These are phyloP conservation scores for Masnerella sp. DNA, from an alignment of 2,888 invertebrate species.

Conservation along the genomic window DNA sequence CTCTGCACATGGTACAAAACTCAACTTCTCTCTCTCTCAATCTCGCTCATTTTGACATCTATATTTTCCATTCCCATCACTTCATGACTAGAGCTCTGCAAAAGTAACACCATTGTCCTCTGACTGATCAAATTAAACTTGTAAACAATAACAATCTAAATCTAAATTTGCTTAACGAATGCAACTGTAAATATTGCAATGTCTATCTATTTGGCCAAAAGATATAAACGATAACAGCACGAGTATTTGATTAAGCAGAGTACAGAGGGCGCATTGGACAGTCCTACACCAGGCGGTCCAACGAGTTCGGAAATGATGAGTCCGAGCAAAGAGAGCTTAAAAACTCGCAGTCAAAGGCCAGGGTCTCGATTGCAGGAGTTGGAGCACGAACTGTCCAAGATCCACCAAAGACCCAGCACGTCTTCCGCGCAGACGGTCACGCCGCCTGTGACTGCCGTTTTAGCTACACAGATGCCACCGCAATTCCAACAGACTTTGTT, in stretches of 20 bases:
- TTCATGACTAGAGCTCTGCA: background rate
- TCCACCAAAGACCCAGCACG: slow-evolving; percentile 74
- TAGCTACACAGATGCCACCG: slow-evolving; percentile 47
- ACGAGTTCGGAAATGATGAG: slow-evolving; percentile 70
- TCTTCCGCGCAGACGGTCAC: slow-evolving; percentile 71
- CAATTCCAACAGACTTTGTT: slow-evolving; percentile 63
- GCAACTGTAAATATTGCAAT: too few relatives aligned
- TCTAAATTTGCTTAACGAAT: too few relatives aligned
- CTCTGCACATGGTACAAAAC: slow-evolving; percentile 66
- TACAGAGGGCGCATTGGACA: slow-evolving; percentile 63
- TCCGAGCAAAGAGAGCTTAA: slow-evolving; percentile 73
- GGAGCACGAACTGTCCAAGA: slow-evolving; percentile 77
- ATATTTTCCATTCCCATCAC: too few relatives aligned
- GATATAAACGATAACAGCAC: background rate
- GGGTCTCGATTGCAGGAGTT: slow-evolving; percentile 74
- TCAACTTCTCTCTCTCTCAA: background rate
- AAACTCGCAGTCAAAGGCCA: slow-evolving; percentile 69
- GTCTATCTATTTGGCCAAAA: too few relatives aligned
- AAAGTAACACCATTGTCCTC: slow-evolving; percentile 5
- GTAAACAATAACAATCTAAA: too few relatives aligned
- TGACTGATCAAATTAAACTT: slow-evolving; percentile 7
- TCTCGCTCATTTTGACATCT: background rate
- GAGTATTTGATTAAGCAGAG: slow-evolving; percentile 17
- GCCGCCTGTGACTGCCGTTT: slow-evolving; percentile 68
- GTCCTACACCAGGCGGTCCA: slow-evolving; percentile 68